phyloP scores from a whole-genome alignment of 2,113 vertebrate species.

The Pedetes capensis region DNA sequence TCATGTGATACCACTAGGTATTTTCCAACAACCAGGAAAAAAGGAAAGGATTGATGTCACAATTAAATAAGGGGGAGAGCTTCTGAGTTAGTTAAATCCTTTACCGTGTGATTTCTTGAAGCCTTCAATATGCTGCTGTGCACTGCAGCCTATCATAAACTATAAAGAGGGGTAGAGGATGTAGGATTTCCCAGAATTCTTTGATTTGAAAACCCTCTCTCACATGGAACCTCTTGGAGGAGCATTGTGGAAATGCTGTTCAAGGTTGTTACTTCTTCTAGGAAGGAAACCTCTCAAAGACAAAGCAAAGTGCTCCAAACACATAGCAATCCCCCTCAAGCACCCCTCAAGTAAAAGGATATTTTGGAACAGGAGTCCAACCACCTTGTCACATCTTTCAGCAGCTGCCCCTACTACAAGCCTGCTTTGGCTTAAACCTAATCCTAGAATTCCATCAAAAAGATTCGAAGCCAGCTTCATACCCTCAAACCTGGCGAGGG shows the following conservation, averaged over 20 bases:
- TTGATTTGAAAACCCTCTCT: neutral
- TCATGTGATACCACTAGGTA: neutral
- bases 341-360: neutral
- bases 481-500: neutral
- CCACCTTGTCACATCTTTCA: neutral
- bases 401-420: neutral
- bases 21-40: neutral
- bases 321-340: neutral
- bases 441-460: neutral
- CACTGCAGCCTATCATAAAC: neutral
- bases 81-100: constrained; percentile 7
- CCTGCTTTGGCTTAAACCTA: neutral
- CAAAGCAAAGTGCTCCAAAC: neutral
- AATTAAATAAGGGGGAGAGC: neutral
- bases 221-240: neutral
- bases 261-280: neutral
- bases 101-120: neutral
- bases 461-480: neutral
- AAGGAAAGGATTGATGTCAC: neutral
- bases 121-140: neutral
- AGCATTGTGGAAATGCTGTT: neutral
- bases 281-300: neutral
- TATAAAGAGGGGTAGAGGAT: accelerated
- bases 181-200: neutral
- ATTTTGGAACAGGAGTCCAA: neutral